Base-by-base conservation (phyloP, 2,888 invertebrate genomes). In the Helobdella robusta region DNA sequence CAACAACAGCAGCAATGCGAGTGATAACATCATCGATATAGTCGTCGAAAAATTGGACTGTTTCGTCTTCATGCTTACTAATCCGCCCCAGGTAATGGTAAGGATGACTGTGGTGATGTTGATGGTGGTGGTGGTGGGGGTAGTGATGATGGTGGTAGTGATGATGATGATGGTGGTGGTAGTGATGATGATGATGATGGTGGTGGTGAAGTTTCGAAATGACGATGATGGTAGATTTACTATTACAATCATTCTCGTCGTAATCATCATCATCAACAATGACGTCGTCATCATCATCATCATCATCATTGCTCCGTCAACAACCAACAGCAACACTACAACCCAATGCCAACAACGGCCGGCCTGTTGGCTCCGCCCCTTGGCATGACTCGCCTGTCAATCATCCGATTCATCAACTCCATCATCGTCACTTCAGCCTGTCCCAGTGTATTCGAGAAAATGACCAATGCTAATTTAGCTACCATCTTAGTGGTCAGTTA, bases 351-450 rank as follows among this genome's bases (percentile, higher is more conserved):
- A 73, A 86, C 87, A 72, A 86, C 86, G 70, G 85, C 85, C 71
- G 88, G 89, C 68, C 76, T 84, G 70, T 79, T 88, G 73, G 84
- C 86, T 72, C 86, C 86, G 69, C 89, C 89, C 30, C 83, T 91
- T 74, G 91, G 91, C 67, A 86, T 85, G 77, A 86, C 87, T 54
- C 83, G 91, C 70, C 82, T 91, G 69, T 25, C 44, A 4, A 20
- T 61, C 61, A 46, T 61, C 61, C 40, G 61, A 20, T 61, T 61
- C 46, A 28, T 61, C 46, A 61, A 61, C 30, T 11, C 6, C 30
- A 35, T 35, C 59, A 59, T 36, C 40, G 23, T 36, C 20, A 36
- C 25, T 18, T 18, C 40, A 28, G 28, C 46, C 40, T 28, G 3
- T 25, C n/a, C 25, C 50, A 50, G 6, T 18, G 44, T 2, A 36